phyloP scores from a whole-genome alignment of 1,140 invertebrate species.

The Dendrolimus punctatus region DNA sequence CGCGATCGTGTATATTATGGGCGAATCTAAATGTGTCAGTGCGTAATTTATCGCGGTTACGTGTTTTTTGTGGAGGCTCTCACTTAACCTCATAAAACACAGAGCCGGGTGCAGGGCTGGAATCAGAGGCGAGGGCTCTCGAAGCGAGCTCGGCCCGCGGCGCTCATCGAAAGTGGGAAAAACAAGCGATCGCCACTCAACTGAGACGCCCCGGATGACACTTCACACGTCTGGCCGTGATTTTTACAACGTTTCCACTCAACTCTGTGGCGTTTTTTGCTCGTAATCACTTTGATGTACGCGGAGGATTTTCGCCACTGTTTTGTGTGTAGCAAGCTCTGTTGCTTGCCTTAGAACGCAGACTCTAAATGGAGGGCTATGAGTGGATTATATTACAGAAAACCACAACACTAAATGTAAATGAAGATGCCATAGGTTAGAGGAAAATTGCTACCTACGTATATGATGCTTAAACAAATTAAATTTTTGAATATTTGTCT shows the following conservation, averaged over 20 bases:
- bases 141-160: conserved; percentile 41
- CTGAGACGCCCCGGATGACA: conserved; percentile 54
- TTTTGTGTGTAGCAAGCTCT: conserved; percentile 10
- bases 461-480: no score
- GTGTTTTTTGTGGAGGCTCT: conserved; percentile 63
- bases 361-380: no score
- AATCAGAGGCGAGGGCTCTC: conserved; percentile 53
- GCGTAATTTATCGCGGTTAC: conserved; percentile 63
- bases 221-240: conserved; percentile 65
- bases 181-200: conserved; percentile 69
- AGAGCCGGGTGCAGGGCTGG: conserved; percentile 47
- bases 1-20: conserved; percentile 59
- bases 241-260: conserved; percentile 67
- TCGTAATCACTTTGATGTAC: conserved; percentile 59
- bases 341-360: no score
- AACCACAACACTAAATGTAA: no score
- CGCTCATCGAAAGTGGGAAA: conserved; percentile 66
- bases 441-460: no score
- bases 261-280: conserved; percentile 47
- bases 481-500: no score
- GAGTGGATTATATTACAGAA: no score
- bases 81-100: conserved; percentile 69
- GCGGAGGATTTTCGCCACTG: conserved; percentile 16
- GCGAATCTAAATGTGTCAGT: conserved; percentile 68
- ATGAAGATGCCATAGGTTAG: no score